Evolutionary conservation across 2,888 invertebrate genomes (phyloP), one percentile per base, ranked within the genome.

Genomic region (Dryobotodes eremita): DNA sequence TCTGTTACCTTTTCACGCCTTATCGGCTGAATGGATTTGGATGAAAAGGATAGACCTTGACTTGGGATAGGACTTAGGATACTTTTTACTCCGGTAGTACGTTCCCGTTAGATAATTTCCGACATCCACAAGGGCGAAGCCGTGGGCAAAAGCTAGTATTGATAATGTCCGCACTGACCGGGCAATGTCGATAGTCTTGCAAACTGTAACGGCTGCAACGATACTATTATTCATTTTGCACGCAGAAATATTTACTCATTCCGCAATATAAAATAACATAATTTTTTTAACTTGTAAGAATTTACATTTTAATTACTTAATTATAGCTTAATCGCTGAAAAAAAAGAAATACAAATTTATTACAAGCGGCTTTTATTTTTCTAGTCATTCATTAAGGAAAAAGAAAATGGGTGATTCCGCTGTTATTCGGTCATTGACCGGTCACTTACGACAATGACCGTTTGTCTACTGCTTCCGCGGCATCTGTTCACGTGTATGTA

Each of bases 251-350:
- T 73, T 70, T 77, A 68, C 64, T 55, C 78, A 53, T 76, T 76
- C 84, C 65, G 65, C 73, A 62, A 77, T 53, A 15, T 66, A 64
- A 83, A 77, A 73, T 61, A 73, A 68, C 55, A 55, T 53, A 10
- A 42, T 57, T 61, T 77, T 71, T 64, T 65, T 66, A 7, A 53
- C 50, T 23, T 75, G 46, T 59, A 31, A 42, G 15, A 59, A 75
- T 86, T 86, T 71, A 70, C 79, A 80, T 76, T 86, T 84, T 79
- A 86, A 89, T 84, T 77, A 86, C 82, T 86, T 82, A 86, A 89
- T 88, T 89, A 89, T 82, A 66, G 75, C 64, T 62, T 78, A 83
- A 75, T 69, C 70, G 59, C 65, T 75, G 70, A 75, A 78, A 79
- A 79, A 59, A 71, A 31, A 31, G n/a, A 55, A 73, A 55, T 64